A percentile compares a stretch with the other conserved stretches of the same genome.
These are phyloP conservation scores for Hippoglossus stenolepis DNA, from an alignment of 2,113 vertebrate species.

Conservation along the genomic window DNA sequence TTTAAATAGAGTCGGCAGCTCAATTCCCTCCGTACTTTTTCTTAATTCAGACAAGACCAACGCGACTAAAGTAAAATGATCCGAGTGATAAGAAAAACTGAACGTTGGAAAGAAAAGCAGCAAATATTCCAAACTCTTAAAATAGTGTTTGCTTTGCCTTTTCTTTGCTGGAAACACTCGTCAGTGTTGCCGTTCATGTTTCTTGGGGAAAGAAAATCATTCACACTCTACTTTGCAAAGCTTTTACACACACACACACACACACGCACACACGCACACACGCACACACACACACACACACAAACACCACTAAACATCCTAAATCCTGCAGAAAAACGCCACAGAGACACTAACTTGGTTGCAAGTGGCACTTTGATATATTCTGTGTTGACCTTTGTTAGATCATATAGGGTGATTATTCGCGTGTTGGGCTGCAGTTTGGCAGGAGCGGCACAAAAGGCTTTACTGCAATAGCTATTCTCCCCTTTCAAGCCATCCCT, in stretches of 20 bases:
- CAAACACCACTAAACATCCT: slow-evolving; percentile 6
- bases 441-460: slow-evolving; percentile 61
- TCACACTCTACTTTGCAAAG: slow-evolving; percentile 7
- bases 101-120: slow-evolving; percentile 5
- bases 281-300: slow-evolving; percentile 19
- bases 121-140: not conserved
- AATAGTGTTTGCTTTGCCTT: not conserved
- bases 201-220: not conserved
- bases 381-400: slow-evolving; percentile 55
- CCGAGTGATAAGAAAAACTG: not conserved
- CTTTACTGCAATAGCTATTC: slow-evolving; percentile 60
- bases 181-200: not conserved
- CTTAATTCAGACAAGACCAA: slow-evolving; percentile 30
- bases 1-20: slow-evolving; percentile 30
- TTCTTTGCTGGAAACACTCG: not conserved
- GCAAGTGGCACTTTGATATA: slow-evolving; percentile 61
- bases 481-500: slow-evolving; percentile 54
- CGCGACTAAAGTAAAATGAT: not conserved
- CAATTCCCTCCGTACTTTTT: slow-evolving; percentile 30
- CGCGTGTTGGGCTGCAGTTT: slow-evolving; percentile 49
- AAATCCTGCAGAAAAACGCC: slow-evolving; percentile 38
- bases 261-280: not conserved
- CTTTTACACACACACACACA: slow-evolving; percentile 18
- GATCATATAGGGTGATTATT: slow-evolving; percentile 68
- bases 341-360: slow-evolving; percentile 54